Evolutionary conservation across 2,113 vertebrate species (phyloP).

Genomic region (Xenus cinereus): DNA sequence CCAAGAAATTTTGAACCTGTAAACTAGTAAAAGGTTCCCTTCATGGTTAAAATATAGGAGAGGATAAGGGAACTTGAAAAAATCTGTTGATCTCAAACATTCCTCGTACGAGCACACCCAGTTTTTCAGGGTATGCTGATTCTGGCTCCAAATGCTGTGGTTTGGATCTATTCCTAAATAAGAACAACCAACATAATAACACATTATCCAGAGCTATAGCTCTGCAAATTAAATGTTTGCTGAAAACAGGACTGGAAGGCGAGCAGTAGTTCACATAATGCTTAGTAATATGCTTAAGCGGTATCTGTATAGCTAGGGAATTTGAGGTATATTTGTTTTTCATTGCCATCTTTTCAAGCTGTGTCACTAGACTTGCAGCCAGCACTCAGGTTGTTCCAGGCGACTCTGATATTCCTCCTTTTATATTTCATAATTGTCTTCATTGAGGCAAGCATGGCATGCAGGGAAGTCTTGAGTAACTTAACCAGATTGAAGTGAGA

Average conservation of each 20-base stretch:
- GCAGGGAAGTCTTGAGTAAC: neutral
- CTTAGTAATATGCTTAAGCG: neutral
- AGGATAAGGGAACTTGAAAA: neutral
- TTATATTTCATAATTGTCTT: neutral
- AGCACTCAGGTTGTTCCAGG: neutral
- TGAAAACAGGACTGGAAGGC: constrained; percentile 2
- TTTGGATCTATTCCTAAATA: constrained; percentile 16
- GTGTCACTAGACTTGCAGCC: neutral
- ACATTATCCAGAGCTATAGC: neutral
- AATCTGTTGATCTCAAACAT: neutral
- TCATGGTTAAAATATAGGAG: neutral
- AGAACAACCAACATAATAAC: neutral
- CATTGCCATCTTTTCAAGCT: neutral
- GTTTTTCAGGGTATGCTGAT: neutral
- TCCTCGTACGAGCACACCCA: neutral
- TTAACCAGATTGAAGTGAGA: neutral
- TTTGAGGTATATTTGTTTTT: constrained; percentile 12
- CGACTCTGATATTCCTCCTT: neutral
- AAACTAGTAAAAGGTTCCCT: neutral
- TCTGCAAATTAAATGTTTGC: constrained; percentile 31
- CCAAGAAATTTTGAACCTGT: neutral
- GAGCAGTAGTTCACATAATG: neutral
- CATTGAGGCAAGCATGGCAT: neutral
- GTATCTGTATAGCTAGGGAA: neutral
- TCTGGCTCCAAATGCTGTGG: neutral